phyloP scores from a whole-genome alignment of 2,888 invertebrate genomes.

The Operophtera brumata region DNA sequence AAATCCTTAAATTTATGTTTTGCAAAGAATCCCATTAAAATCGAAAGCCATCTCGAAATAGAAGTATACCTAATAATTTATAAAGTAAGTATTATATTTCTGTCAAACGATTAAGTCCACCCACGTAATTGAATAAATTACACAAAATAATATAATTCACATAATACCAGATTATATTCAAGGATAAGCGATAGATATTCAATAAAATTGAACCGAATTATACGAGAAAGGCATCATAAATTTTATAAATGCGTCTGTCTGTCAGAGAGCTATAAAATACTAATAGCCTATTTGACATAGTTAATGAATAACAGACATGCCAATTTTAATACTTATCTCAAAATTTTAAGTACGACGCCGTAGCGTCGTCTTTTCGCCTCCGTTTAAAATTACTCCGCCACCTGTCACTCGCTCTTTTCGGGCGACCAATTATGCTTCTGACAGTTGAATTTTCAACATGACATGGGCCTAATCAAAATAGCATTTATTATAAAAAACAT shows the following conservation, averaged over 20 bases:
- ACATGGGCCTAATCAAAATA: constrained; percentile 83
- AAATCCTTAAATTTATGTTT: neutral
- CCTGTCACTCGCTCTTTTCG: constrained; percentile 61
- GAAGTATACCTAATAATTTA: neutral
- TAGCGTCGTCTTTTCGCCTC: constrained; percentile 25
- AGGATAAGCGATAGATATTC: constrained; percentile 28
- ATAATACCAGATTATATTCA: constrained; percentile 20
- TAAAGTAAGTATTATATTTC: neutral
- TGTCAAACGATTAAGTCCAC: constrained; percentile 32
- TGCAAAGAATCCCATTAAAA: constrained; percentile 1
- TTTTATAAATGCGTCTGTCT: constrained; percentile 27
- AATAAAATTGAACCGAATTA: constrained; percentile 28
- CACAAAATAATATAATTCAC: constrained; percentile 29
- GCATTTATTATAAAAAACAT: constrained; percentile 77
- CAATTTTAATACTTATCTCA: constrained; percentile 29
- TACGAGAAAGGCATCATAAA: constrained; percentile 29
- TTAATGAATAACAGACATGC: constrained; percentile 32
- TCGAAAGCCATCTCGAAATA: neutral
- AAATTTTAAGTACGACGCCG: constrained; percentile 31
- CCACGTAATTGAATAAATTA: constrained; percentile 33
- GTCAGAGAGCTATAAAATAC: constrained; percentile 33
- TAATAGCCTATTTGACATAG: constrained; percentile 34
- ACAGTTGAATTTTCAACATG: constrained; percentile 81
- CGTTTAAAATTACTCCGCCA: constrained; percentile 50
- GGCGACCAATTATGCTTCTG: constrained; percentile 80